These are phyloP conservation scores for Caracal caracal DNA, from an alignment of 2,113 vertebrate species.

Conservation along the genomic window DNA sequence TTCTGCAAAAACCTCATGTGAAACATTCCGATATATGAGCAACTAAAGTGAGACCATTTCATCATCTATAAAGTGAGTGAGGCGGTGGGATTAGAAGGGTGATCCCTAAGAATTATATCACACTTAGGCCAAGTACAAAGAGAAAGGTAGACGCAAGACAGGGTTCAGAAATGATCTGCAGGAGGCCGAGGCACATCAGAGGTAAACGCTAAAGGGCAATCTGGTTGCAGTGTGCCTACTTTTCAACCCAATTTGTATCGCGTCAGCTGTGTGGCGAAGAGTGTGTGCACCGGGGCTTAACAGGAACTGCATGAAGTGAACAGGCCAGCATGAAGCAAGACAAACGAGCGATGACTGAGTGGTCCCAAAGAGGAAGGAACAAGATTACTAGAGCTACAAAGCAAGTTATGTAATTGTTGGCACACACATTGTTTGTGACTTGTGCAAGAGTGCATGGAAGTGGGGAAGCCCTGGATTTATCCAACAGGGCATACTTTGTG, in stretches of 20 bases:
- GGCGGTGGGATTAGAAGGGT: background rate
- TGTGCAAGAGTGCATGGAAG: slow-evolving; percentile 32
- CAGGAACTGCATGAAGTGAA: background rate
- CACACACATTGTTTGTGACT: slow-evolving; percentile 53
- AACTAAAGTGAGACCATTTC: slow-evolving; percentile 9
- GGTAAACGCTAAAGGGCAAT: background rate
- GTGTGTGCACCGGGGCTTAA: background rate
- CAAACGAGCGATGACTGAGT: slow-evolving; percentile 14
- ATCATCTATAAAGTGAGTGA: background rate
- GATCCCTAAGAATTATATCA: background rate
- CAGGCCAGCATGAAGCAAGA: background rate
- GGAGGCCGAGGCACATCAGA: background rate
- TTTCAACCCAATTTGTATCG: background rate
- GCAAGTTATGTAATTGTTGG: slow-evolving; percentile 45
- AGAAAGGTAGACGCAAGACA: background rate
- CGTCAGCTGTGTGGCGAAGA: background rate
- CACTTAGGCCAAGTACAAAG: background rate
- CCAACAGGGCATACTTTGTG: slow-evolving; percentile 36
- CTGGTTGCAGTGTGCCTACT: background rate
- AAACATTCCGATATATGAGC: slow-evolving; percentile 38
- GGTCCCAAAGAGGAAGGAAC: slow-evolving; percentile 45
- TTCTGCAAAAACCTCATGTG: slow-evolving; percentile 31
- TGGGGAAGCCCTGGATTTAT: slow-evolving; percentile 44
- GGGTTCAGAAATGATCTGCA: background rate
- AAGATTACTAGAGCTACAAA: background rate